A percentile compares a stretch with the other conserved stretches of the same genome.
Evolutionary conservation across 2,888 invertebrate species (phyloP).

Genomic region (Tricholauxania praeusta): DNA sequence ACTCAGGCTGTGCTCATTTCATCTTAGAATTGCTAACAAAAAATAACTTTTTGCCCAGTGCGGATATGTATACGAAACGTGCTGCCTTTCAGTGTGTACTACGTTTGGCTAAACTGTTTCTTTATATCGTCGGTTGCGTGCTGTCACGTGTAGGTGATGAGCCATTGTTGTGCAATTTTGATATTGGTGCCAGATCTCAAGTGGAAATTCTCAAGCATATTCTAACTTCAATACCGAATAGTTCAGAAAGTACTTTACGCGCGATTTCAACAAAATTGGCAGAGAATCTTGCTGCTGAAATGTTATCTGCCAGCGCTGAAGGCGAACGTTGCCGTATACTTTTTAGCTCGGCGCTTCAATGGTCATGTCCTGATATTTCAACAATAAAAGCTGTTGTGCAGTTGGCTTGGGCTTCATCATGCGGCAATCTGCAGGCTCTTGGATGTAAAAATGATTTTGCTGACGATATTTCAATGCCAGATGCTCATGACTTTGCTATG

Average conservation of each 20-base stretch:
- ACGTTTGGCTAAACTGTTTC: slow-evolving; percentile 87
- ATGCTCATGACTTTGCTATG: slow-evolving; percentile 77
- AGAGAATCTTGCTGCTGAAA: slow-evolving; percentile 81
- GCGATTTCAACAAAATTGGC: slow-evolving; percentile 87
- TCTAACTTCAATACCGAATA: slow-evolving; percentile 81
- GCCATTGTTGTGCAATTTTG: slow-evolving; percentile 69
- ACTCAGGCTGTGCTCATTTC: slow-evolving; percentile 73
- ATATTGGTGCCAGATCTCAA: slow-evolving; percentile 68
- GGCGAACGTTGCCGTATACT: slow-evolving; percentile 70
- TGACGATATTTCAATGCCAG: slow-evolving; percentile 71
- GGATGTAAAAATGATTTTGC: slow-evolving; percentile 72
- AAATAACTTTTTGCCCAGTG: slow-evolving; percentile 84
- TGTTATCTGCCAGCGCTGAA: slow-evolving; percentile 69
- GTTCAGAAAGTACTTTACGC: slow-evolving; percentile 86
- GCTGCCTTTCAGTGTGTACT: slow-evolving; percentile 90
- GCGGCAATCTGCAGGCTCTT: slow-evolving; percentile 77
- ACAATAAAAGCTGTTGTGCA: slow-evolving; percentile 82
- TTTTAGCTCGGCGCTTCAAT: slow-evolving; percentile 73
- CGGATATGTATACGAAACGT: slow-evolving; percentile 80
- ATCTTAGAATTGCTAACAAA: slow-evolving; percentile 86
- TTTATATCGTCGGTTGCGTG: slow-evolving; percentile 88
- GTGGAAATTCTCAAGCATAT: slow-evolving; percentile 83
- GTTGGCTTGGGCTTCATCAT: slow-evolving; percentile 83
- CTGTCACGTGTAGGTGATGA: slow-evolving; percentile 74
- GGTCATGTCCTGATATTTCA: slow-evolving; percentile 79